Evolutionary conservation across 2,797 vertebrate species (phyloP).

Genomic region (Holocentrus rufus): DNA sequence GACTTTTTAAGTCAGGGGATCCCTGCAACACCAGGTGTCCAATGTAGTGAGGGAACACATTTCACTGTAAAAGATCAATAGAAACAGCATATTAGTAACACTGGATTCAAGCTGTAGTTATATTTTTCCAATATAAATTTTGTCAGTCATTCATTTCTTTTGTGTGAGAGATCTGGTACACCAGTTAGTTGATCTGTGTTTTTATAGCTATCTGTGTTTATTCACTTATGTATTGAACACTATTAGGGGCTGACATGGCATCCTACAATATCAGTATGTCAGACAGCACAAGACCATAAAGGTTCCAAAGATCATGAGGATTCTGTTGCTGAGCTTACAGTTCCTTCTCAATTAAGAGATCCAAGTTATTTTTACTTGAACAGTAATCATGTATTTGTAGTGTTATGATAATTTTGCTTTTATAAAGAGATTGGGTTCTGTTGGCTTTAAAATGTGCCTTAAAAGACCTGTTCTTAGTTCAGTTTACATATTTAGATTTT

Average conservation of each 20-base stretch:
- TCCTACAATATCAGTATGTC: neutral
- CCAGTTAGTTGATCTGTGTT: constrained; percentile 7
- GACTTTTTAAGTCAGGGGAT: constrained; percentile 83
- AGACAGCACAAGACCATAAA: constrained; percentile 27
- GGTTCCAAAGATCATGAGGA: constrained; percentile 1
- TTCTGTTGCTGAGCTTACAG: constrained; percentile 26
- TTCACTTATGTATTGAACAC: constrained; percentile 7
- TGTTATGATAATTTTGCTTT: constrained; percentile 33
- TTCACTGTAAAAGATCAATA: constrained; percentile 13
- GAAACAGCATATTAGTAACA: constrained; percentile 31
- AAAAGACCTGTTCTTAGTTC: constrained; percentile 1
- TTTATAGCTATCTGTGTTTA: constrained; percentile 31
- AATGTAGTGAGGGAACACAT: constrained; percentile 40
- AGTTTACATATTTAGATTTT: neutral
- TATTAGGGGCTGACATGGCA: neutral
- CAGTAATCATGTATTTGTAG: neutral
- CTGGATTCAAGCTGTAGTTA: constrained; percentile 8
- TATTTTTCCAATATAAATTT: constrained; percentile 36
- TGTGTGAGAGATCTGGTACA: neutral
- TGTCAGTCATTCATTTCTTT: constrained; percentile 11
- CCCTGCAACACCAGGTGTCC: constrained; percentile 84
- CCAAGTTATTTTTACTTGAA: constrained; percentile 63
- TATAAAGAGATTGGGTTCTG: neutral
- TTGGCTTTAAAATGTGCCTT: constrained; percentile 64
- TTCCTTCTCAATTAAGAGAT: constrained; percentile 37